A percentile compares a stretch with the other conserved stretches of the same genome.
These are phyloP conservation scores for Notothenia coriiceps DNA, from an alignment of 2,113 vertebrate species.

Conservation along the genomic window DNA sequence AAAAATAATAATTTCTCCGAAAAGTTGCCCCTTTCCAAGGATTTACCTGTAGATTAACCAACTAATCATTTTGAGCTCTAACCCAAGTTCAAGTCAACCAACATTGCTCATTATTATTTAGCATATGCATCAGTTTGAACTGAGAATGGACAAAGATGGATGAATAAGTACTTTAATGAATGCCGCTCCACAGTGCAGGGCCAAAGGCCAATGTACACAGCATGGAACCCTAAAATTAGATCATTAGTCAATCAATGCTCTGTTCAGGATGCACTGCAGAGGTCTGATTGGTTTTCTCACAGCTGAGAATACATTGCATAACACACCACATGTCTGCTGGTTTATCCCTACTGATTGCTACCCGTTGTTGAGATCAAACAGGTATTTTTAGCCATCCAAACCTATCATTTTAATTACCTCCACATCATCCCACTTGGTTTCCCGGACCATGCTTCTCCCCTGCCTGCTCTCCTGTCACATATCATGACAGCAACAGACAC, in stretches of 20 bases:
- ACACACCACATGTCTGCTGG: background rate
- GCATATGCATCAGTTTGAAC: background rate
- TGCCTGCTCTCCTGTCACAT: constrained; percentile 54
- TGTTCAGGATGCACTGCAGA: constrained; percentile 27
- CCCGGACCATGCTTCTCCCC: constrained; percentile 25
- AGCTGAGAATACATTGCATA: constrained; percentile 4
- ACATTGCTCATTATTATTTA: background rate
- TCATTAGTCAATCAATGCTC: constrained; percentile 38
- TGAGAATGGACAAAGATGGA: constrained; percentile 20
- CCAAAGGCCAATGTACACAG: constrained; percentile 38
- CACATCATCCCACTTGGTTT: constrained; percentile 51
- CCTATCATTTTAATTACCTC: constrained; percentile 56
- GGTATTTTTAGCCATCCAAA: constrained; percentile 10
- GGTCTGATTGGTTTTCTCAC: constrained; percentile 13
- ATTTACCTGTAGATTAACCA: background rate
- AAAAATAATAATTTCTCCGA: background rate
- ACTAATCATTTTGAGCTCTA: background rate
- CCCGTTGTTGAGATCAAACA: constrained; percentile 22
- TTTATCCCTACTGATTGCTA: background rate
- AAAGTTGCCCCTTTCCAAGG: background rate
- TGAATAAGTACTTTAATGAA: constrained; percentile 40
- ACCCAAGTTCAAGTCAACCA: background rate
- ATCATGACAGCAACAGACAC: constrained; percentile 47
- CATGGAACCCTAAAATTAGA: constrained; percentile 41
- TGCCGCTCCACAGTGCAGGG: constrained; percentile 29